Percentiles rank a stretch among this genome's conserved stretches.
phyloP scores from a whole-genome alignment of 2,113 vertebrate genomes.

The Dicentrarchus labrax region DNA sequence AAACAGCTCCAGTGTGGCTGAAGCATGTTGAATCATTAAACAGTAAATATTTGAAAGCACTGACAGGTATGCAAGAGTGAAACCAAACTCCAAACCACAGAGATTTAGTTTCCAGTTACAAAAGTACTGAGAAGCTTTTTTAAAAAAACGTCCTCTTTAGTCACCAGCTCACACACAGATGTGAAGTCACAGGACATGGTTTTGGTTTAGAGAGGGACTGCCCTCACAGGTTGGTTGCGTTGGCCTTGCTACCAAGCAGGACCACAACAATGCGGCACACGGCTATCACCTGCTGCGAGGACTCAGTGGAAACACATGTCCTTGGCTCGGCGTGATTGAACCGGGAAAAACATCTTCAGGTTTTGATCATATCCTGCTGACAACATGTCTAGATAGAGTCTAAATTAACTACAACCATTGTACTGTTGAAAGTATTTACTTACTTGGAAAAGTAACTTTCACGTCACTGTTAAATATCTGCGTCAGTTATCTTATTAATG shows the following conservation, averaged over 20 bases:
- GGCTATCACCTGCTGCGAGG: not conserved
- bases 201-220: not conserved
- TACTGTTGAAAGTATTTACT: no score
- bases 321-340: not conserved
- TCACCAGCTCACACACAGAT: not conserved
- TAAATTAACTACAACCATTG: not conserved
- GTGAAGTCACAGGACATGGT: not conserved
- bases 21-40: not conserved
- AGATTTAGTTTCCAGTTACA: not conserved
- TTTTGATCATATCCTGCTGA: not conserved
- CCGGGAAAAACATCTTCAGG: not conserved
- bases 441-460: no score
- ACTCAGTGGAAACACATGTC: slow-evolving; percentile 18
- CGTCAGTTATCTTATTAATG: no score
- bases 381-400: not conserved
- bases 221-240: not conserved
- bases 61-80: not conserved
- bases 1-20: not conserved
- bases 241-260: no score
- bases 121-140: not conserved
- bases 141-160: not conserved
- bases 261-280: not conserved
- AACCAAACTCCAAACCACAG: not conserved
- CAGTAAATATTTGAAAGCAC: not conserved
- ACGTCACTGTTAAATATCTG: no score